Conservation (phyloP, 2,888 invertebrate genomes). For the Meta bourneti region DNA sequence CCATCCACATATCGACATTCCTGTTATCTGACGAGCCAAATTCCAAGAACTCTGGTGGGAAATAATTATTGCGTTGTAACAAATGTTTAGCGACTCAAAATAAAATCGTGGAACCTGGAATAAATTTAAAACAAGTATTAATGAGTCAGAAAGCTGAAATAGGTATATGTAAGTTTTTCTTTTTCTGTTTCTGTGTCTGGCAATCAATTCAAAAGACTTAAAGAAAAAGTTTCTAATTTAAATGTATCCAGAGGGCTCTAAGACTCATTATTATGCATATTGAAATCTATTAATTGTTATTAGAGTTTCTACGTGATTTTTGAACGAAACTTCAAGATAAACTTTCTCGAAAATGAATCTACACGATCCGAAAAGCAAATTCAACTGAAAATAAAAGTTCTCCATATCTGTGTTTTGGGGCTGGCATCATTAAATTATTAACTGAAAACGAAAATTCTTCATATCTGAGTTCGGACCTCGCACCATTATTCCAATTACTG, state of each 20-base stretch:
- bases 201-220: not conserved
- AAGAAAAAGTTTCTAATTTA: not conserved
- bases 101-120: not conserved
- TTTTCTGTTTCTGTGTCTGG: not conserved
- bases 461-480: too few species aligned
- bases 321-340: too few species aligned
- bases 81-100: not conserved
- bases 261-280: not conserved
- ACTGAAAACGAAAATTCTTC: too few species aligned
- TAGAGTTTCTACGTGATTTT: too few species aligned
- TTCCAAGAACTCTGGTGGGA: not conserved
- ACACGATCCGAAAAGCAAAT: too few species aligned
- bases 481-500: too few species aligned
- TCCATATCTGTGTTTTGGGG: too few species aligned
- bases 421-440: too few species aligned
- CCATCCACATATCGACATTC: not conserved
- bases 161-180: not conserved
- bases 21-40: not conserved
- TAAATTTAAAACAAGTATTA: not conserved
- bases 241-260: not conserved
- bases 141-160: not conserved
- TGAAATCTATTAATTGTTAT: too few species aligned
- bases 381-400: too few species aligned
- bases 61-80: not conserved
- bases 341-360: too few species aligned